phyloP scores from a whole-genome alignment of 1,140 invertebrate genomes.

The Archegozetes longisetosus region DNA sequence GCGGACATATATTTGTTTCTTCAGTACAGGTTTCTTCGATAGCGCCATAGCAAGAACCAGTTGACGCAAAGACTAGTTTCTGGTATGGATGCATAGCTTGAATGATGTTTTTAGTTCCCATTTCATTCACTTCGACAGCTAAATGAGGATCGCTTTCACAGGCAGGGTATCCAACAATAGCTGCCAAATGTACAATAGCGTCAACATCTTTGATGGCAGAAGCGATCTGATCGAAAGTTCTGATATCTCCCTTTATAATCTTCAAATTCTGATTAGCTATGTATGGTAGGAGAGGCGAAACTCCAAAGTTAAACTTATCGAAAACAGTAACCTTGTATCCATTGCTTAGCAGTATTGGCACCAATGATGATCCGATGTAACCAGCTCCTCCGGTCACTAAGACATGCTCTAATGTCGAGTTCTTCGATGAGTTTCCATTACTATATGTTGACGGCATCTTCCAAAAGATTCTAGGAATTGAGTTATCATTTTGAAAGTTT shows the following conservation, averaged over 20 bases:
- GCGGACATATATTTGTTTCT: constrained; percentile 21
- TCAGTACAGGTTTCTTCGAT: constrained; percentile 22
- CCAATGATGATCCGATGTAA: constrained; percentile 24
- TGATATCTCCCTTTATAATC: constrained; percentile 23
- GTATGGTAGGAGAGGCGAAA: constrained; percentile 19
- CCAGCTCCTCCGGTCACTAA: constrained; percentile 24
- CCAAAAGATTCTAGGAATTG: too few relatives aligned
- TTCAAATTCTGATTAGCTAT: constrained; percentile 14
- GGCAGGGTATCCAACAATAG: constrained; percentile 25
- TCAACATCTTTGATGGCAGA: constrained; percentile 18
- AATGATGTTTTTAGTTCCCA: constrained; percentile 19
- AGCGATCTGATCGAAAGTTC: constrained; percentile 15
- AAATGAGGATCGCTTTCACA: constrained; percentile 22
- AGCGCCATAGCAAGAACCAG: constrained; percentile 25
- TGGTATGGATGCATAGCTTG: constrained; percentile 19
- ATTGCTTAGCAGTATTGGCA: constrained; percentile 21
- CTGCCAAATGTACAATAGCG: constrained; percentile 24
- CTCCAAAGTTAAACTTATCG: constrained; percentile 22
- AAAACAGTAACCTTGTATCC: constrained; percentile 23
- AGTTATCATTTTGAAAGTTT: too few relatives aligned
- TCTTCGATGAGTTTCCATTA: too few relatives aligned
- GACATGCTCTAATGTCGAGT: constrained; percentile 15
- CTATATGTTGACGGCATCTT: too few relatives aligned
- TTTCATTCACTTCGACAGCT: constrained; percentile 20
- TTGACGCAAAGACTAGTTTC: constrained; percentile 24